Conservation (phyloP, 2,797 vertebrate species). For the Stomatorhinus walkeri region DNA sequence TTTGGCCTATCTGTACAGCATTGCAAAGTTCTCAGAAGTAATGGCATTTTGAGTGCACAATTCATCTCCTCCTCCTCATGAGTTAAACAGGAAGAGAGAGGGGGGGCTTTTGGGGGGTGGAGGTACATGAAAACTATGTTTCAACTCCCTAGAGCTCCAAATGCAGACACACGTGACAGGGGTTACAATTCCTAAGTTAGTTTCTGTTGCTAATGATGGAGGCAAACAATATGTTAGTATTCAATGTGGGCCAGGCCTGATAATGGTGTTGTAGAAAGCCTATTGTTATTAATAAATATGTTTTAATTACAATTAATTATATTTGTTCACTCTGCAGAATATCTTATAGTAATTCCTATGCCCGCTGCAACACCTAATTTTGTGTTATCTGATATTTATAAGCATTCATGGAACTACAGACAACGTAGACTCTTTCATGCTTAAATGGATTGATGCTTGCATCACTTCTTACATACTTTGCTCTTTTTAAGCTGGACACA, state of each 20-base stretch:
- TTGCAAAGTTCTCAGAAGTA: background rate
- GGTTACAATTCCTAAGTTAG: background rate
- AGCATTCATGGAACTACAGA: background rate
- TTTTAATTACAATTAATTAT: background rate
- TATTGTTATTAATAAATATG: background rate
- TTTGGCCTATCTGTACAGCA: background rate
- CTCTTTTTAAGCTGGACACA: background rate
- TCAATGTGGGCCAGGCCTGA: background rate
- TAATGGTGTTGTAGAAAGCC: background rate
- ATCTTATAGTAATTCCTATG: background rate
- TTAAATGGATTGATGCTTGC: background rate
- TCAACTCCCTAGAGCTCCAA: background rate
- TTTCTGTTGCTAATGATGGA: background rate
- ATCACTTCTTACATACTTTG: background rate
- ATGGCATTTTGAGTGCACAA: background rate
- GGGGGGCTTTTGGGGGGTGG: background rate
- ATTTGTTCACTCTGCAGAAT: background rate
- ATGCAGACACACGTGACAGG: background rate
- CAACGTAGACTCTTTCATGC: background rate
- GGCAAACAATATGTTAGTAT: background rate
- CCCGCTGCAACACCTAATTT: background rate
- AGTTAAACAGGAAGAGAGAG: constrained; percentile 1
- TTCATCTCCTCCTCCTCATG: background rate
- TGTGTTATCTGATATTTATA: background rate
- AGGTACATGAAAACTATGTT: background rate